Evolutionary conservation across 2,113 vertebrate species (phyloP), one percentile per base, ranked within the genome.

Genomic region (Vidua chalybeata): DNA sequence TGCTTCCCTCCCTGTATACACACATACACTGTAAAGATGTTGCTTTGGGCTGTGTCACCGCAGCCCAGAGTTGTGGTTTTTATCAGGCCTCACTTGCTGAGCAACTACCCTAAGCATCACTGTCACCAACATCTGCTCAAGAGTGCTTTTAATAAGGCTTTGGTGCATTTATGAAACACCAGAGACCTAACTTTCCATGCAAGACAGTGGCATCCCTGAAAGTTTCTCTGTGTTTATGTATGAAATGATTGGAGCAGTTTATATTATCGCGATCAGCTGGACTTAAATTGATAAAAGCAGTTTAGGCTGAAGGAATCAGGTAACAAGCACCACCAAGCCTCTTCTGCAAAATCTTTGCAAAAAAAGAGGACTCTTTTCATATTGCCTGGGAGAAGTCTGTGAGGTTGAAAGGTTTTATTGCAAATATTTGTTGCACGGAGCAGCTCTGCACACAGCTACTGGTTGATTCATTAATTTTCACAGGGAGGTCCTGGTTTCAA

Each of bases 321-420:
- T 77, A 30, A 83, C 90, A 94, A 74, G 35, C 73, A 76, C 79
- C 48, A 64, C 75, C 35, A 12, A 48, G 33, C 54, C 41, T 66
- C 58, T 43, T 75, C 14, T 71, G 67, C 24, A 54, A 75, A 90
- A 72, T 2, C 2, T 54, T 93, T 73, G 67, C 48, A 11, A 30
- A 76, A 79, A 46, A 55, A 21, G 33, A 83, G 76, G 55, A 21
- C 41, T 74, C 33, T 90, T 76, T 83, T 75, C 21, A 4, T 52
- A 28, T 68, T 81, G 68, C 64, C 59, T 71, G 64, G 77, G 66
- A 92, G 83, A 90, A 92, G 45, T 48, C 76, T 81, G 48, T 72
- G 64, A 94, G 83, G 41, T 54, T 74, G 73, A 81, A 95, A 95
- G 74, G 61, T 89, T 83, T 87, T 78, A 37, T 52, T 75, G 87